Base-by-base conservation (phyloP, 2,888 invertebrate species). In the Lycia hirtaria region DNA sequence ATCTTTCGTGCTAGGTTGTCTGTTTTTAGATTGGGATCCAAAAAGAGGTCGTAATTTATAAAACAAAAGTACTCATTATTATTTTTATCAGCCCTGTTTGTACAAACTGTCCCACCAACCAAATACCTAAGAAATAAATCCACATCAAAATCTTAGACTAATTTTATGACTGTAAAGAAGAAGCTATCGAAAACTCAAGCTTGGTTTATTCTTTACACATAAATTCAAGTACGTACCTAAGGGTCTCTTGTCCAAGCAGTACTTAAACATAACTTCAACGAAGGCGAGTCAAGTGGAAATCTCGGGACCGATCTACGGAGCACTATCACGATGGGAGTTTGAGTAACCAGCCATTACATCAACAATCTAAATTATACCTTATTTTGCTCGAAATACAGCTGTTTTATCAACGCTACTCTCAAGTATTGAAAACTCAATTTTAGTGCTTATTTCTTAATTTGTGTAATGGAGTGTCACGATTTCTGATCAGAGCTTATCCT, bases 261-360 rank as follows among this genome's bases (percentile, higher is more conserved):
- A 43, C 55, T 65, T 62, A 58, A 60, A 64, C 43, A 35, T 60
- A 66, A 65, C 69, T 69, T 64, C 63, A 52, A 43, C 48, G 51
- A 54, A 66, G 62, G 62, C 64, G 65, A 66, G 45, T 64, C 53
- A 53, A 70, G 67, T 65, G 65, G 67, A 70, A 76, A 75, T 78
- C 73, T 66, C 56, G 43, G 67, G 62, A 48, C 69, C 71, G 67
- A 75, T 76, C 78, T 75, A 33, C 55, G 53, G 55, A 62, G 53
- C 58, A 62, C 69, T 72, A 70, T 68, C 63, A 62, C 67, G 69
- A 69, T 67, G 62, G 56, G 60, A 67, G 63, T 68, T 71, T 62
- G 53, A 64, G 68, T 67, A 68, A 72, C 61, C 64, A 62, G 48
- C 66, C 63, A 28, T 55, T 56, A 54, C 60, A 40, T 41, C 49